phyloP scores from a whole-genome alignment of 2,888 invertebrate genomes.

The Lithosia quadra region DNA sequence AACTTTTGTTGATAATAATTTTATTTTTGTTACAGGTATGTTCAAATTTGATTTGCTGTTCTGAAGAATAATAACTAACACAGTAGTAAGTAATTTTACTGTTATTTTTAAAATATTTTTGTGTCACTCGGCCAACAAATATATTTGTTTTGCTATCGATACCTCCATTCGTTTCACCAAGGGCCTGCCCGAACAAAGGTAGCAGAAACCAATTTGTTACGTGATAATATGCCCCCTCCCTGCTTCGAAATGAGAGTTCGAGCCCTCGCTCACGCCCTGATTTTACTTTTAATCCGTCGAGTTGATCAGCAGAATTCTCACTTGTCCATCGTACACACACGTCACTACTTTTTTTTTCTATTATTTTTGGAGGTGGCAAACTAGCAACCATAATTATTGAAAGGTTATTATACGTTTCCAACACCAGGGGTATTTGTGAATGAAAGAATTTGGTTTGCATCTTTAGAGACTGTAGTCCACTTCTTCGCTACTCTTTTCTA shows the following conservation, averaged over 20 bases:
- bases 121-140: too few relatives aligned
- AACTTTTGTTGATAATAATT: constrained; percentile 20
- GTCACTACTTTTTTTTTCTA: background rate
- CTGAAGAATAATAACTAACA: background rate
- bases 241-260: constrained; percentile 66
- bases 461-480: too few relatives aligned
- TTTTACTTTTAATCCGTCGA: constrained; percentile 8
- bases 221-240: constrained; percentile 82
- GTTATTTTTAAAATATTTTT: background rate
- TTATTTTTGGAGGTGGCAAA: background rate
- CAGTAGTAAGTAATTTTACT: background rate
- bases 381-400: background rate
- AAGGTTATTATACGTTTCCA: too few relatives aligned
- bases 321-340: background rate
- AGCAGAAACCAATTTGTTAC: constrained; percentile 86
- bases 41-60: background rate
- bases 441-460: too few relatives aligned
- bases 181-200: constrained; percentile 82
- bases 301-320: constrained; percentile 1
- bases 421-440: too few relatives aligned
- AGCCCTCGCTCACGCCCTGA: background rate
- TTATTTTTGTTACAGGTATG: constrained; percentile 52
- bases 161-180: constrained; percentile 70
- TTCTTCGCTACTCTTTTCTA: too few relatives aligned
- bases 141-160: constrained; percentile 59